Evolutionary conservation across 1,140 invertebrate genomes (phyloP).

Genomic region (Acromyrmex charruanus): DNA sequence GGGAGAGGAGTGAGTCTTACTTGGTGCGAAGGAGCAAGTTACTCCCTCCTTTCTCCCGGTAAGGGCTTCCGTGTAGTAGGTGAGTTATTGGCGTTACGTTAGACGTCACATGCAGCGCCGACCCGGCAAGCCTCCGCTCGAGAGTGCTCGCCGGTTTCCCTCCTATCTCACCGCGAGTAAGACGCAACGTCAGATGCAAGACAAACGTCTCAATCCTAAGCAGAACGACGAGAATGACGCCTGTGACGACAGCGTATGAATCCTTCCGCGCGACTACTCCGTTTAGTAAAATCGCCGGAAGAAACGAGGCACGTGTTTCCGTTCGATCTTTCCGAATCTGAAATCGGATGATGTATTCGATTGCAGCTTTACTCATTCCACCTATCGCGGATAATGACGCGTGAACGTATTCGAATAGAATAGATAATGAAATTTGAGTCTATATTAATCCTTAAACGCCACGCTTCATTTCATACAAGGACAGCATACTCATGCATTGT

Average conservation of each 20-base stretch:
- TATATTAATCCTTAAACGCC: too few relatives aligned
- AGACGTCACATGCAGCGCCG: conserved; percentile 76
- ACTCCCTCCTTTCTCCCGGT: conserved; percentile 51
- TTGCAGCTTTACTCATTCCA: neutral
- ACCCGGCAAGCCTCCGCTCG: conserved; percentile 69
- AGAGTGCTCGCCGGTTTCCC: conserved; percentile 58
- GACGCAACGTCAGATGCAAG: conserved; percentile 77
- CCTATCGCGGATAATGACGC: neutral
- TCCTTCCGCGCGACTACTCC: conserved; percentile 31
- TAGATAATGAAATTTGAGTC: neutral
- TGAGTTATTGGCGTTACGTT: conserved; percentile 79
- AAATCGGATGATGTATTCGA: neutral
- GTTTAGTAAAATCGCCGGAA: neutral
- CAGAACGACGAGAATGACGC: conserved; percentile 58
- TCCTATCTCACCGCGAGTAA: conserved; percentile 71
- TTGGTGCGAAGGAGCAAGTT: conserved; percentile 70
- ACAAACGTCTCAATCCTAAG: conserved; percentile 74
- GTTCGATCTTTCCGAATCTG: conserved; percentile 1
- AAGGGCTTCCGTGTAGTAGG: conserved; percentile 65
- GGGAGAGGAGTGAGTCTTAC: neutral
- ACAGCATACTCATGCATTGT: too few relatives aligned
- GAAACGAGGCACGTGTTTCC: neutral
- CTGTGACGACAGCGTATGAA: conserved; percentile 55
- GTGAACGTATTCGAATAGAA: neutral
- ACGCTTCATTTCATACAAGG: too few relatives aligned